Conservation (phyloP, 2,797 vertebrate species). For the Pristis pectinata region DNA sequence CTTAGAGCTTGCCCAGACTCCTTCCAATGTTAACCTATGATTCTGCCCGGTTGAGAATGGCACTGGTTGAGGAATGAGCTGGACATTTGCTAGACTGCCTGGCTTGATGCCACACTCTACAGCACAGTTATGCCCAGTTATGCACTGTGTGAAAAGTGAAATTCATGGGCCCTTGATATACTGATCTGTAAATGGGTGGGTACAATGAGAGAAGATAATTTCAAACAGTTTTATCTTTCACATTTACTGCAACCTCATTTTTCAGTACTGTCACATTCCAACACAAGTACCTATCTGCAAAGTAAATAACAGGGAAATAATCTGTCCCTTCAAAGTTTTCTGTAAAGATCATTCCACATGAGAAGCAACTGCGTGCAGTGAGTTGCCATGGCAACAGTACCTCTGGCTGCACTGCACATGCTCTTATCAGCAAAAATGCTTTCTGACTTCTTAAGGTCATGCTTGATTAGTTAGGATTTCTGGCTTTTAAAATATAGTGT, state of each 20-base stretch:
- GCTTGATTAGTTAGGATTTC: background rate
- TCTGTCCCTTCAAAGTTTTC: background rate
- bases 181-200: background rate
- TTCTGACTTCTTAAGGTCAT: background rate
- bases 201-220: background rate
- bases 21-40: too few species aligned
- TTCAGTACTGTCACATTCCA: background rate
- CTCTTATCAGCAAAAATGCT: background rate
- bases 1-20: too few species aligned
- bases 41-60: background rate
- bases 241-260: background rate
- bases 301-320: background rate
- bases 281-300: background rate
- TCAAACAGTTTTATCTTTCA: background rate
- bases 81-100: background rate
- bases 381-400: background rate
- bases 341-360: background rate
- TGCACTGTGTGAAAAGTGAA: background rate
- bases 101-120: background rate
- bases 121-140: background rate
- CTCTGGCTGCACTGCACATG: background rate
- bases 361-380: background rate
- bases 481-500: background rate
- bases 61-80: background rate
- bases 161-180: background rate